Conservation (phyloP, 92 coral and sea anemone species). For the Bergia puertoricense region DNA sequence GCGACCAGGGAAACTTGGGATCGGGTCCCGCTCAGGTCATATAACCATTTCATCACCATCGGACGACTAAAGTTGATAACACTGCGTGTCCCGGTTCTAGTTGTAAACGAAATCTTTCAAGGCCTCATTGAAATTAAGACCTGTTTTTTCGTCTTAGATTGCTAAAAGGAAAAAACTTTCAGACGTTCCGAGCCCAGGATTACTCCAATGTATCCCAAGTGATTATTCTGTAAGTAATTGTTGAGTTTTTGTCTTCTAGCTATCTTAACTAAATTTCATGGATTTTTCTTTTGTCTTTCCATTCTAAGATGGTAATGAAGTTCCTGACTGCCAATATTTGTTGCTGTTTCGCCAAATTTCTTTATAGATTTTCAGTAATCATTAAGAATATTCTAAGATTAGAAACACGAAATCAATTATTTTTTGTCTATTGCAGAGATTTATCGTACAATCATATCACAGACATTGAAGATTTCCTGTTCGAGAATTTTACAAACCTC, state of each 20-base stretch:
- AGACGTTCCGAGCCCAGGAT: not conserved
- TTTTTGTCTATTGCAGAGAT: constrained; percentile 30
- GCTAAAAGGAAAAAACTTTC: not conserved
- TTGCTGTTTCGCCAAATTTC: not conserved
- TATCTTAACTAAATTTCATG: not conserved
- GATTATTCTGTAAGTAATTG: not conserved
- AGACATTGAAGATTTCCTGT: constrained; percentile 38
- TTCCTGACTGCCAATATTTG: not conserved
- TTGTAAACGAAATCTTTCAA: no score
- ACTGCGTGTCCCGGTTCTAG: no score
- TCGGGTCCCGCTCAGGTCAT: no score
- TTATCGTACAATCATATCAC: constrained; percentile 43
- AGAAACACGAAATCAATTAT: not conserved
- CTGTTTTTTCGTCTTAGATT: not conserved
- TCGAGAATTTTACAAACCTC: constrained; percentile 45
- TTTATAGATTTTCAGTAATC: not conserved
- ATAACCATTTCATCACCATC: no score
- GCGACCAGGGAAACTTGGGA: no score
- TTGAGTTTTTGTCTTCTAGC: no score
- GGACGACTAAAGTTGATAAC: no score
- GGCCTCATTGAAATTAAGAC: no score
- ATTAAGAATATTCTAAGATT: not conserved
- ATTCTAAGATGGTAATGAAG: no score
- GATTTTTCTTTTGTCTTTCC: not conserved
- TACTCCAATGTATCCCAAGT: not conserved